phyloP scores from a whole-genome alignment of 2,888 invertebrate genomes.

The Rhyacophila evoluta region DNA sequence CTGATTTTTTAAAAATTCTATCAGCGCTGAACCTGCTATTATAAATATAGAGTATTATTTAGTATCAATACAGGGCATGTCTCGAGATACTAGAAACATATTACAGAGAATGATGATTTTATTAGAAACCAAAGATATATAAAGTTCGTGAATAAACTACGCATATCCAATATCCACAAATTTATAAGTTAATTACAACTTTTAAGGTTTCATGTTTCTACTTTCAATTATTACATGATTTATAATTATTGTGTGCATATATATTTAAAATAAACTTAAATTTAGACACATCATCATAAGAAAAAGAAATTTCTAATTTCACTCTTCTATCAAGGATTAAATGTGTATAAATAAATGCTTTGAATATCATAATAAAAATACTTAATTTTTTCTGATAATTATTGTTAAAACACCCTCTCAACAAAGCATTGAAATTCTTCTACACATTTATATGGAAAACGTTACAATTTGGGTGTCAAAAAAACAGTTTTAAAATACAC shows the following conservation, averaged over 20 bases:
- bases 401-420: not conserved
- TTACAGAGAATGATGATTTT: no score
- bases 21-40: no score
- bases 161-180: no score
- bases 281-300: not conserved
- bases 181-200: not conserved
- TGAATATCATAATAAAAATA: slow-evolving; percentile 8
- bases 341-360: not conserved
- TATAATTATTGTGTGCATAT: not conserved
- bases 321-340: not conserved
- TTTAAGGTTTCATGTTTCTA: not conserved
- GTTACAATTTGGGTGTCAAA: not conserved
- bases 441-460: slow-evolving; percentile 1
- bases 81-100: no score
- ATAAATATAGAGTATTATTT: no score
- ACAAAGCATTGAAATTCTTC: not conserved
- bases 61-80: no score
- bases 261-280: not conserved
- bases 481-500: no score
- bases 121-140: no score
- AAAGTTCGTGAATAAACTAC: no score
- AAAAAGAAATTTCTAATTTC: not conserved
- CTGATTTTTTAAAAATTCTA: no score
- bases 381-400: not conserved
- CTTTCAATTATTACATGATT: not conserved